Evolutionary conservation across 2,888 invertebrate genomes (phyloP).

Genomic region (Panopea generosa): DNA sequence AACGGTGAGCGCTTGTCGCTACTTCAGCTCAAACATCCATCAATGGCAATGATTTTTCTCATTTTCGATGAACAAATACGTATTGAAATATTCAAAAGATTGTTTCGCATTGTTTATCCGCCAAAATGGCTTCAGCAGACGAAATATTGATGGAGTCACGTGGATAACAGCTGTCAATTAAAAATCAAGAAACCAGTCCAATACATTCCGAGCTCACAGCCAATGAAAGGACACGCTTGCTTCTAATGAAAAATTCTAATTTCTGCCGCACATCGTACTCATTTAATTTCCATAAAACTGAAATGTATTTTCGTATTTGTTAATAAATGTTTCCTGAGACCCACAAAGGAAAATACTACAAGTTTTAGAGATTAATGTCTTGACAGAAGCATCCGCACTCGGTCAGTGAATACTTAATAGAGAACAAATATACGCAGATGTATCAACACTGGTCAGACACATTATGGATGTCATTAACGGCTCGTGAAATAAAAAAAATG

Average conservation of each 20-base stretch:
- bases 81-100: slow-evolving; percentile 59
- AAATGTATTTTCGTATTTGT: slow-evolving; percentile 37
- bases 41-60: slow-evolving; percentile 34
- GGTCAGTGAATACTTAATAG: no score
- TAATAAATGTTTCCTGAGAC: slow-evolving; percentile 10
- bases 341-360: no score
- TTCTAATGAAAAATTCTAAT: not conserved
- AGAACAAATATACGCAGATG: slow-evolving; percentile 22
- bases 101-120: slow-evolving; percentile 41
- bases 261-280: no score
- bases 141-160: slow-evolving; percentile 61
- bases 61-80: slow-evolving; percentile 62
- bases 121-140: slow-evolving; percentile 43
- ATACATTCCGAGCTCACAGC: not conserved
- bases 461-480: no score
- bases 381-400: no score
- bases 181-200: slow-evolving; percentile 27
- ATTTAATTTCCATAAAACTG: slow-evolving; percentile 50
- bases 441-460: not conserved
- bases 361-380: no score
- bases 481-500: no score
- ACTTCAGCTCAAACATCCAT: slow-evolving; percentile 48
- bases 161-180: slow-evolving; percentile 60
- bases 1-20: slow-evolving; percentile 20
- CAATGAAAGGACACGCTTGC: slow-evolving; percentile 1